Evolutionary conservation across 2,113 vertebrate genomes (phyloP).

Genomic region (Dasypus novemcinctus): DNA sequence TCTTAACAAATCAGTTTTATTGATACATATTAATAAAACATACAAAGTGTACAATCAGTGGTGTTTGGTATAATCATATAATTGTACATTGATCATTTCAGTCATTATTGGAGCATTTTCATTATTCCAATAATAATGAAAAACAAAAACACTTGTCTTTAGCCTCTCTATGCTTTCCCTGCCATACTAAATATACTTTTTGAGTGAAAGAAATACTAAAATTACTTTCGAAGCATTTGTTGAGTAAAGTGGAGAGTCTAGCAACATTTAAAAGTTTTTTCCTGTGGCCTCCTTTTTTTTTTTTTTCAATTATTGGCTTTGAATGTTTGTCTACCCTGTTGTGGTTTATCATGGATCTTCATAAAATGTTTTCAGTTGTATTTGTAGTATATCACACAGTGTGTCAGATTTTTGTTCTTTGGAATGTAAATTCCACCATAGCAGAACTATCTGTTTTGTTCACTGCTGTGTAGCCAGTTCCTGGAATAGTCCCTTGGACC

Average conservation of each 20-base stretch:
- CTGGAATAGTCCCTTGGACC: background rate
- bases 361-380: background rate
- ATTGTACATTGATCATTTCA: no score
- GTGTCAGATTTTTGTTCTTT: background rate
- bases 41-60: no score
- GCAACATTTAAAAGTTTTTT: background rate
- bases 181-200: background rate
- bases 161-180: no score
- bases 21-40: no score
- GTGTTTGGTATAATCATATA: no score
- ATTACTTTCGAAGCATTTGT: background rate
- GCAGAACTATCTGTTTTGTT: background rate
- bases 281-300: background rate
- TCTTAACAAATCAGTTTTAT: no score
- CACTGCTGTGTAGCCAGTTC: background rate
- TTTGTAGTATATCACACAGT: background rate
- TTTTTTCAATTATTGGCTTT: background rate
- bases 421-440: background rate
- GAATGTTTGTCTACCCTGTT: background rate
- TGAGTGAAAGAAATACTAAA: background rate
- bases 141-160: no score
- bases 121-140: no score
- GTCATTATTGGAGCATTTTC: no score
- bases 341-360: constrained; percentile 4
- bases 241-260: background rate